Base-by-base conservation (phyloP, 2,113 vertebrate species). In the Eubucco bourcierii region DNA sequence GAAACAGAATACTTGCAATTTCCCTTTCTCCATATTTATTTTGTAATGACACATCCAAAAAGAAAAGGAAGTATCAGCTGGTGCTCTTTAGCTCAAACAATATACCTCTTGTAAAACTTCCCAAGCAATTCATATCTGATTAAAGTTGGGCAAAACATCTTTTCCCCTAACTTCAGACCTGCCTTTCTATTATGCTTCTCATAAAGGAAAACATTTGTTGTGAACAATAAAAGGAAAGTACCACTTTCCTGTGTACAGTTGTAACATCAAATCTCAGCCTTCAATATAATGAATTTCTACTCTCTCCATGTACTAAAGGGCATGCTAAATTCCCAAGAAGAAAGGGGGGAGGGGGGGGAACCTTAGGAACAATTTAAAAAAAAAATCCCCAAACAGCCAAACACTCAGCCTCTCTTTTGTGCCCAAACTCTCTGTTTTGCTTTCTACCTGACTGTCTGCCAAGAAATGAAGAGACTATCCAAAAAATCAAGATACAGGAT, bases 221-320 rank as follows among this genome's bases (percentile, higher is more conserved):
- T 91, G 93, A 97, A 92, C 85, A 95, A 95, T 82, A 75, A 74
- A 94, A 91, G 95, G 93, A 94, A 96, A 96, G 93, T 41, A 77
- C 66, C 81, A 61, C 87, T 93, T 80, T 25, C 88, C 83, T 37
- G 31, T 63, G 55, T 87, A 68, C 95, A 91, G 91, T 87, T 87
- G 83, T 63, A 83, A 84, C 80, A 95, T 92, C 88, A 93, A 91
- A 90, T 80, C 66, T 74, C 47, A 66, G 58, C 80, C 80, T 91
- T 95, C 87, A 63, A 64, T 56, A 68, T 86, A 93, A 87, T 72
- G 68, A 56, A 37, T 25, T 93, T 56, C 33, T 86, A 37, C 90
- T 83, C 67, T 58, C 81, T 82, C n/a, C 61, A 61, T 75, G 37
- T 59, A 88, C 77, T 58, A 74, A 80, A 91, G 68, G 76, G 70